Evolutionary conservation across 1,140 invertebrate species (phyloP), one percentile per base, ranked within the genome.

Genomic region (Caenorhabditis inopinata): DNA sequence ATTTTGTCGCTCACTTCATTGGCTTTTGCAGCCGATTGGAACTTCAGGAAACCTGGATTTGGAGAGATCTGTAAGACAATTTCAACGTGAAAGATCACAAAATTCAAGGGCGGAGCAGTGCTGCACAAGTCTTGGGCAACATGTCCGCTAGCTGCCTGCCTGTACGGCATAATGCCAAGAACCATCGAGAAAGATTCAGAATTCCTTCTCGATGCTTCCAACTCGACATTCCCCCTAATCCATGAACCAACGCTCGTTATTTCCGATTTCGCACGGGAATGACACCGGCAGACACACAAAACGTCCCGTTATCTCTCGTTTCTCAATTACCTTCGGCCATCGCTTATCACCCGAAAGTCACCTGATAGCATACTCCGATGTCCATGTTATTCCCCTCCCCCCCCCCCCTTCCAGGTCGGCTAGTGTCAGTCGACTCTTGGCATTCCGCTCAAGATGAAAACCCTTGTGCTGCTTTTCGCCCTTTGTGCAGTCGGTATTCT

Each of bases 401-500:
- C 23, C 21, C 27, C 35, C n/a, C 27, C 9, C n/a, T 32, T 32
- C 18, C 51, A 32, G 51, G 25, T 32, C 51, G 6, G 3, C n/a
- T 27, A 18, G 1, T 0, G 4, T 68, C 58, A 68, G 12, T 68
- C 58, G 53, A 58, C 23, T 38, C 32, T 29, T 16, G 49, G 23
- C 49, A 25, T 21, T 68, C 25, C 4, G 32, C n/a, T 21, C 58
- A 21, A 38, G 32, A 78, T 78, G 76, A 62, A 42, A 68, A 47
- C 47, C 48, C n/a, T 76, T 12, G 32, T 74, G 18, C 45, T 74
- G 29, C 46, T 77, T 32, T 32, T 74, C 18, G 53, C 53, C 9
- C 76, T 82, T 18, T 58, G 83, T 32, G 47, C 62, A n/a, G 14
- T 68, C 23, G 23, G 48, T 49, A 42, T 79, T 45, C 76, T 82